Base-by-base conservation (phyloP, 2,113 vertebrate species). In the Tangachromis dhanisi region DNA sequence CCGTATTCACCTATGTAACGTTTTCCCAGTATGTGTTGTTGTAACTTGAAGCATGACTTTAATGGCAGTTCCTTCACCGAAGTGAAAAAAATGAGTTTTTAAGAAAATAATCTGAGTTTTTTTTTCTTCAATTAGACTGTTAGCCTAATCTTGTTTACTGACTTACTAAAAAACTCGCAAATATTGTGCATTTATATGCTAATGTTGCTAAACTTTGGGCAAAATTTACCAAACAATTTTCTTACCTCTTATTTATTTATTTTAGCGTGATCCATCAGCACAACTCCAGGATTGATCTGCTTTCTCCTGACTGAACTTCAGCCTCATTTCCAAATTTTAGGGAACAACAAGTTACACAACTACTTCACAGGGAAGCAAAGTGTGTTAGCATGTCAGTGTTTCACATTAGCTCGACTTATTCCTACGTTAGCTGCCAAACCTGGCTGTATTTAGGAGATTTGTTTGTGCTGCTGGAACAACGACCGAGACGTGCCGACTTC, bases 311-410 rank as follows among this genome's bases (percentile, higher is more conserved):
- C 40, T 45, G 5, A 45, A 26, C 68, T 45, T 16, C 21, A 73
- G 68, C 68, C 68, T 26, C 2, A 8, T 26, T 45, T 26, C 68
- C 1, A 73, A 42, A 7, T 73, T 26, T 45, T 16, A 16, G n/a
- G 0, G 1, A 45, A 26, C 86, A 88, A 84, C 21, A 79, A 82
- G 51, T 84, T 83, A 68, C 66, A 90, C 78, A 83, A 93, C 24
- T 42, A 40, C n/a, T 17, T 42, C 0, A 55, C 9, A 4, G 16
- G 0, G 13, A 9, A 59, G 16, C 16, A 8, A 29, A 26, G 9
- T 3, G 42, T 9, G 57, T 54, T 61, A 59, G 54, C 86, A 35
- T 33, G 19, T 53, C n/a, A 31, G 9, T 3, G 47, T 14, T 4
- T n/a, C 14, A 6, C 10, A n/a, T 26, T 8, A 19, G 10, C 33